A percentile compares a stretch with the other conserved stretches of the same genome.
These are phyloP conservation scores for Micropterix aruncella DNA, from an alignment of 2,888 invertebrate genomes.

Conservation along the genomic window DNA sequence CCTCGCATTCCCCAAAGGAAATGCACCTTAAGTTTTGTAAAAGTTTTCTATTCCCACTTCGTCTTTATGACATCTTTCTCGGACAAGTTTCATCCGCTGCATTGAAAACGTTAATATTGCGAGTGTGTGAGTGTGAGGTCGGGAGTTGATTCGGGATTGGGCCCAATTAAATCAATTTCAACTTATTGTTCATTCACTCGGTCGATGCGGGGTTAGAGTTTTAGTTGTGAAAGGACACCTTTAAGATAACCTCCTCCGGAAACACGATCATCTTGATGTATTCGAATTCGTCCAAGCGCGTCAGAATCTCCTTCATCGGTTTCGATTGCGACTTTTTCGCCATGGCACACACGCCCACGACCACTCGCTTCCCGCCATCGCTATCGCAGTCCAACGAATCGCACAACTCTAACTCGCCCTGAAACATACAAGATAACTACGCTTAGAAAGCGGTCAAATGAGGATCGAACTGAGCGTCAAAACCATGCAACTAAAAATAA, in stretches of 20 bases:
- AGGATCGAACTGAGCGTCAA: too few relatives aligned
- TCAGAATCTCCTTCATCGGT: constrained; percentile 98
- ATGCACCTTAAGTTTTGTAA: too few relatives aligned
- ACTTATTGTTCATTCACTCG: not conserved
- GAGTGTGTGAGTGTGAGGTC: too few relatives aligned
- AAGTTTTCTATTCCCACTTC: too few relatives aligned
- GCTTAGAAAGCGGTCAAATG: not conserved
- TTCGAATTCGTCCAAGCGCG: constrained; percentile 89
- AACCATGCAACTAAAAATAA: not conserved
- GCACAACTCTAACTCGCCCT: constrained; percentile 69
- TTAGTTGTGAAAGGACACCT: constrained; percentile 41
- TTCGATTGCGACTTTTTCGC: constrained; percentile 98
- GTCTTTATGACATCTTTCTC: too few relatives aligned
- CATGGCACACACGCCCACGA: constrained; percentile 99
- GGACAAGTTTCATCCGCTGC: too few relatives aligned
- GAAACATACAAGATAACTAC: constrained; percentile 11
- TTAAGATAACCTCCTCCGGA: constrained; percentile 89
- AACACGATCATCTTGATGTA: constrained; percentile 92
- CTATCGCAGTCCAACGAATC: constrained; percentile 48
- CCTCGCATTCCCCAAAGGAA: too few relatives aligned
- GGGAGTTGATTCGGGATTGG: too few relatives aligned
- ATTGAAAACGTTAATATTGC: too few relatives aligned
- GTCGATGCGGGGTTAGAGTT: not conserved
- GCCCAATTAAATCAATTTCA: too few relatives aligned
- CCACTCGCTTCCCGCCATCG: constrained; percentile 75